Conservation (phyloP, 1,140 invertebrate genomes). For the Musca vetustissima region DNA sequence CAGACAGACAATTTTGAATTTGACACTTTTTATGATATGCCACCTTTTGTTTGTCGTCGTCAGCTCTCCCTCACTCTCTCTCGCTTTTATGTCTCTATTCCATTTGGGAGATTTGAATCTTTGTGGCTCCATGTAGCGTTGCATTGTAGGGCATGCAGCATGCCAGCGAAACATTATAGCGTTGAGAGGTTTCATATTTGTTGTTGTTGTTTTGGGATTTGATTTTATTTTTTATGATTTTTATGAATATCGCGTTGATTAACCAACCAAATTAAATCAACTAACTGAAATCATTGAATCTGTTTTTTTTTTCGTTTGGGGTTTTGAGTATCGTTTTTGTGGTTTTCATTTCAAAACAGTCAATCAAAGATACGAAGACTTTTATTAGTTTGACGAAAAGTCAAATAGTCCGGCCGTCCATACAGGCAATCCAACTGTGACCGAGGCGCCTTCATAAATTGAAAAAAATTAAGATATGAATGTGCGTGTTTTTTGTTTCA, state of each 20-base stretch:
- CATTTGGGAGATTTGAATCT: too few species aligned
- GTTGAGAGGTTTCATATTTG: too few species aligned
- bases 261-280: constrained; percentile 18
- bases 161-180: too few species aligned
- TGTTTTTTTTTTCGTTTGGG: neutral
- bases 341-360: neutral
- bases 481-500: neutral
- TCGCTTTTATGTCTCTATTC: too few species aligned
- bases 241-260: constrained; percentile 11
- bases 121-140: too few species aligned
- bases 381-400: constrained; percentile 17
- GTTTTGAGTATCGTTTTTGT: neutral
- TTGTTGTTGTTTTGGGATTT: neutral
- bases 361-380: neutral
- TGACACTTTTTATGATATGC: constrained; percentile 12
- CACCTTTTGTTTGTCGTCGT: neutral
- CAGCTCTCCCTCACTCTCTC: too few species aligned
- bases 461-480: constrained; percentile 4
- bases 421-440: constrained; percentile 6
- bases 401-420: neutral
- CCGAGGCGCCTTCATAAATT: constrained; percentile 16
- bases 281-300: neutral
- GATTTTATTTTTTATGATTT: neutral
- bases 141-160: too few species aligned
- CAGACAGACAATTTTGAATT: neutral